Base-by-base conservation (phyloP, 2,888 invertebrate species). In the Meteorus colon region DNA sequence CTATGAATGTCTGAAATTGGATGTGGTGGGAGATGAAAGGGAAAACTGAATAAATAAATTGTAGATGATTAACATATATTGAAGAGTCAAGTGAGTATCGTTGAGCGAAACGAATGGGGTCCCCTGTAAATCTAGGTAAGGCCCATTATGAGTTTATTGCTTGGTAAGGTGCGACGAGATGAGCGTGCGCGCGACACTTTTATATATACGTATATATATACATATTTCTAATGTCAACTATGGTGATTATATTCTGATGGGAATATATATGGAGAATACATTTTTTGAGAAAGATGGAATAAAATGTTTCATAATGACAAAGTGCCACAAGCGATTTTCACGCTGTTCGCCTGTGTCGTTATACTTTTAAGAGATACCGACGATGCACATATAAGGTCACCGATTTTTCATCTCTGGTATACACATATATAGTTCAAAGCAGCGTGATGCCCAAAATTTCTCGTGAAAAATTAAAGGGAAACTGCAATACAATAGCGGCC, bases 61-160 rank as follows among this genome's bases (percentile, higher is more conserved):
- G 65, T 73, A 51, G 65, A 55, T 55, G 19, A 55, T 55, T 62
- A 62, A 31, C 62, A 62, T 27, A 62, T 27, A 62, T 27, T 29
- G 31, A 31, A 62, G 16, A 62, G 29, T 62, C 62, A 62, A 60
- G 27, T 27, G 62, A 62, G 29, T 62, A 62, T 48, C 63, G 48
- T 65, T 19, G 73, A 55, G 67, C 41, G 73, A 67, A 66, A 51
- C 62, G 67, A 37, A 67, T 55, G 55, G 41, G 60, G 63, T 27
- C 55, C 62, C 60, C 45, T 14, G 62, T 62, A 59, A 67, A 37
- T 66, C 67, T 29, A 81, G 77, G 81, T 81, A 81, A 83, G 82
- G 81, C 80, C 84, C 82, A 86, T 85, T 86, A 86, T 85, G 85
- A 84, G 83, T 86, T 86, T 85, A 86, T 86, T 84, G 60, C 73